A percentile compares a stretch with the other conserved stretches of the same genome.
These are phyloP conservation scores for Proctacanthus coquilletti DNA, from an alignment of 1,140 invertebrate genomes.

Conservation along the genomic window DNA sequence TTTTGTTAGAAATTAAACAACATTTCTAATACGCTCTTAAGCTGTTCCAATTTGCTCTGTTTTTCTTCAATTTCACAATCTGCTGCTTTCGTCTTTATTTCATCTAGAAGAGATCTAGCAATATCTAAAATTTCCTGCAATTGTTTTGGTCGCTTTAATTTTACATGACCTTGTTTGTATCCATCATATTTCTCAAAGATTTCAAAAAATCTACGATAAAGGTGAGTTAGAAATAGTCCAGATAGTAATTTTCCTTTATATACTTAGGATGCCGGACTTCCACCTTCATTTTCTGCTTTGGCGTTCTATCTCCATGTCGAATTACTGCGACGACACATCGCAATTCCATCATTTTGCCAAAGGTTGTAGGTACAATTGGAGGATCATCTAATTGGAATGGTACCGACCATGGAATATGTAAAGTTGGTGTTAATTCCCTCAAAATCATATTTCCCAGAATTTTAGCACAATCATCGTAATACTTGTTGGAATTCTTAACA, in stretches of 20 bases:
- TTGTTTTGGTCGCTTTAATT: slow-evolving; percentile 94
- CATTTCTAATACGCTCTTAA: slow-evolving; percentile 99
- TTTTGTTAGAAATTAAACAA: slow-evolving; percentile 26
- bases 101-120: slow-evolving; percentile 68
- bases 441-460: slow-evolving; percentile 89
- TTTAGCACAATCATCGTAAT: slow-evolving; percentile 98
- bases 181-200: slow-evolving; percentile 97
- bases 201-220: slow-evolving; percentile 75
- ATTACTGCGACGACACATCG: slow-evolving; percentile 97
- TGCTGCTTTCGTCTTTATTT: slow-evolving; percentile 68
- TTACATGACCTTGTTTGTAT: slow-evolving; percentile 88
- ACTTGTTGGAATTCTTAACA: slow-evolving; percentile 99
- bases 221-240: no score
- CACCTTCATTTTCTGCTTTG: slow-evolving; percentile 99
- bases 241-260: not conserved
- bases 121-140: slow-evolving; percentile 96
- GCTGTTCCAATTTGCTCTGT: slow-evolving; percentile 90
- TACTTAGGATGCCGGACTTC: slow-evolving; percentile 97
- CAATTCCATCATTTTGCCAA: slow-evolving; percentile 99
- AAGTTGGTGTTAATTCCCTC: slow-evolving; percentile 78
- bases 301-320: slow-evolving; percentile 94
- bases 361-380: slow-evolving; percentile 96
- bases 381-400: slow-evolving; percentile 96
- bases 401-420: slow-evolving; percentile 93
- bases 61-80: slow-evolving; percentile 94